A percentile compares a stretch with the other conserved stretches of the same genome.
These are phyloP conservation scores for Noctuana brunneofusca DNA, from an alignment of 2,888 invertebrate genomes.

Conservation along the genomic window DNA sequence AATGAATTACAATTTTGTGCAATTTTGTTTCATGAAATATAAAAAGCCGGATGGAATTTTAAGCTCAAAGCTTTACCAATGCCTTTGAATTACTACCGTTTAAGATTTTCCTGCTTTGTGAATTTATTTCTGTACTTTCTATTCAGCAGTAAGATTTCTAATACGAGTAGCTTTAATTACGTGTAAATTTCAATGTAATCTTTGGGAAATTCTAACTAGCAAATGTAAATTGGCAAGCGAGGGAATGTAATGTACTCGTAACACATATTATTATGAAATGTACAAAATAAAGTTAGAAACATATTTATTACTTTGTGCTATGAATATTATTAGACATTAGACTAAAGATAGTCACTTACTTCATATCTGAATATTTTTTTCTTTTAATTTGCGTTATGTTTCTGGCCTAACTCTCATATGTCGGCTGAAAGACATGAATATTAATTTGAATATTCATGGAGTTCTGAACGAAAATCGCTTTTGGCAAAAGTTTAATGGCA, in stretches of 20 bases:
- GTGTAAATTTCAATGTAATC: neutral
- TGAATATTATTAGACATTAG: too few species aligned
- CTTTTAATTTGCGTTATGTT: neutral
- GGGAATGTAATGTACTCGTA: neutral
- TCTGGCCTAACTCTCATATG: constrained; percentile 17
- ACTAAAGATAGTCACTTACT: neutral
- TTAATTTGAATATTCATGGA: constrained; percentile 35
- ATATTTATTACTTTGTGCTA: too few species aligned
- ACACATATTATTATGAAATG: too few species aligned
- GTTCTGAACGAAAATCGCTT: constrained; percentile 33
- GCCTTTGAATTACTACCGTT: neutral
- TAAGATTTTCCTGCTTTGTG: neutral
- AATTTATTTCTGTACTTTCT: too few species aligned
- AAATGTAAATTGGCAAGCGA: neutral
- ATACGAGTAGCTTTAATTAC: neutral
- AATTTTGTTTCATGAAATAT: neutral
- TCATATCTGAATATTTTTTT: neutral
- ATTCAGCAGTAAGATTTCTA: neutral
- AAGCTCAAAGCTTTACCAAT: neutral
- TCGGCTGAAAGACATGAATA: constrained; percentile 32
- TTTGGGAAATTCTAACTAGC: too few species aligned
- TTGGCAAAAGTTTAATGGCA: constrained; percentile 30
- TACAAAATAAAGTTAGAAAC: too few species aligned
- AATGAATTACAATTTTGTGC: neutral
- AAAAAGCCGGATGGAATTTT: neutral